These are phyloP conservation scores for Notodonta ziczac DNA, from an alignment of 2,888 invertebrate species.

Conservation along the genomic window DNA sequence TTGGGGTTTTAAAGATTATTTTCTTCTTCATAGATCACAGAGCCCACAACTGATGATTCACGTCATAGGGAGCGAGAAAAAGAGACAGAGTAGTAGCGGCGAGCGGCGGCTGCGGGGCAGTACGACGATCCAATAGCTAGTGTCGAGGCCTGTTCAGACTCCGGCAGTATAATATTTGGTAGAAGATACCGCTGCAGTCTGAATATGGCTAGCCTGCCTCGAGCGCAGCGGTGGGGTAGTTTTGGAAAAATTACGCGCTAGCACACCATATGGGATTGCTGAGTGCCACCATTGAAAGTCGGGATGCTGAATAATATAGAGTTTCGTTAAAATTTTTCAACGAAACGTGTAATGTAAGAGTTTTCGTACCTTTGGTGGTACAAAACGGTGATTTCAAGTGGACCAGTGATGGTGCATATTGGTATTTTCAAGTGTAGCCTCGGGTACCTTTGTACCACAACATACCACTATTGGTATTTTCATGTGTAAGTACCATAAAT, in stretches of 20 bases:
- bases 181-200: background rate
- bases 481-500: background rate
- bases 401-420: background rate
- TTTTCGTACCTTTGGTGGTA: too few species aligned
- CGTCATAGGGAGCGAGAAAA: background rate
- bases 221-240: slow-evolving; percentile 26
- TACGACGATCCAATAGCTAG: background rate
- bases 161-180: background rate
- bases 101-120: slow-evolving; percentile 1
- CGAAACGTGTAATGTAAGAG: too few species aligned
- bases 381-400: too few species aligned
- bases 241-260: too few species aligned
- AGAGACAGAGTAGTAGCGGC: slow-evolving; percentile 2
- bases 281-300: too few species aligned
- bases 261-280: too few species aligned
- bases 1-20: background rate
- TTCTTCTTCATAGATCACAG: slow-evolving; percentile 6
- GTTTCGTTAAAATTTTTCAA: too few species aligned
- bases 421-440: background rate
- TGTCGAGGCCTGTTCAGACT: background rate
- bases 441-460: too few species aligned
- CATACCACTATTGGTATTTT: background rate
- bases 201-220: slow-evolving; percentile 30
- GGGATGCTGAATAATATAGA: too few species aligned
- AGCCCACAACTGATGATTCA: background rate